Percentiles rank a stretch among this genome's conserved stretches.
Evolutionary conservation across 2,888 invertebrate species (phyloP).

Genomic region (Phytoseiulus persimilis): DNA sequence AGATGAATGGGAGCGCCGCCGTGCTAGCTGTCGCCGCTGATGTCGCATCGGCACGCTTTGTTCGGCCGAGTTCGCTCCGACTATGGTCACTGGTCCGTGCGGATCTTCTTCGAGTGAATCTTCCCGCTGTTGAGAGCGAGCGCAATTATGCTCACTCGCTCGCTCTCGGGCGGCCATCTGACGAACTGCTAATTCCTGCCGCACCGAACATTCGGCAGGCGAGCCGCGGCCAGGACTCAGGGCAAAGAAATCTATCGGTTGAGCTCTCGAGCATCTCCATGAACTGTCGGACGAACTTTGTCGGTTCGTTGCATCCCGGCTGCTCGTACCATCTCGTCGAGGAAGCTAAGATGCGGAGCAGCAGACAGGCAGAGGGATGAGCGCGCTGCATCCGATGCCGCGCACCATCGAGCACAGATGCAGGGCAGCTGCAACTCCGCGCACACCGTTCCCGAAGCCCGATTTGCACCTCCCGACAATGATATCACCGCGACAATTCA

Average conservation of each 20-base stretch:
- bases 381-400: background rate
- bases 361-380: background rate
- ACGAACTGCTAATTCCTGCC: background rate
- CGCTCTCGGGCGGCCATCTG: background rate
- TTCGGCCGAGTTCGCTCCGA: background rate
- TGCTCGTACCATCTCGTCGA: background rate
- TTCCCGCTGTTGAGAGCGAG: background rate
- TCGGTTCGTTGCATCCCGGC: background rate
- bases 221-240: background rate
- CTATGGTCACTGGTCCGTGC: background rate
- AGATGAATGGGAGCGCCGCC: background rate
- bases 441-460: background rate
- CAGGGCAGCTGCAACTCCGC: background rate
- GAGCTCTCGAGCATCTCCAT: background rate
- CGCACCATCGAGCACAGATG: background rate
- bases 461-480: background rate
- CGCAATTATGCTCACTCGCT: too few relatives aligned
- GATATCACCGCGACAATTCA: background rate
- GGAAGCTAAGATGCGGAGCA: background rate
- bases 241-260: background rate
- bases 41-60: background rate
- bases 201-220: background rate
- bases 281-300: background rate
- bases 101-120: background rate
- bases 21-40: background rate